phyloP scores from a whole-genome alignment of 2,888 invertebrate genomes.

The Callinectes sapidus region DNA sequence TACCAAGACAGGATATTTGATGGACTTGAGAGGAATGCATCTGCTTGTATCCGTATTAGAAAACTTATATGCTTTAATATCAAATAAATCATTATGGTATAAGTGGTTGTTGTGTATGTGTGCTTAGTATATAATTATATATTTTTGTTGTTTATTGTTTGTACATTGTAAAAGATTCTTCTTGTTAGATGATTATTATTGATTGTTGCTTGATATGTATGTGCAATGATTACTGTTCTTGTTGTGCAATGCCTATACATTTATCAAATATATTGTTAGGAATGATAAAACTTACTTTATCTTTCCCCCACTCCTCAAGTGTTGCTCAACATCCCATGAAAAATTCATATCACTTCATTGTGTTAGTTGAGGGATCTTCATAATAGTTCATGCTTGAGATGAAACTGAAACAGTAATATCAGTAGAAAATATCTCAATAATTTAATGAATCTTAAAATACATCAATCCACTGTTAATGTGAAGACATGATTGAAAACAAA shows the following conservation, averaged over 20 bases:
- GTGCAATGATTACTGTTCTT: not conserved
- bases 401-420: constrained; percentile 20
- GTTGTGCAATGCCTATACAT: not conserved
- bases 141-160: not conserved
- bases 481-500: not conserved
- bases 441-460: constrained; percentile 34
- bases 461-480: constrained; percentile 27
- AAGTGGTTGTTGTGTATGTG: not conserved
- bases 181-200: not conserved
- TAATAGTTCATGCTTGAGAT: not conserved
- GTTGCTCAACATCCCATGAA: not conserved
- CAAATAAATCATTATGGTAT: too few relatives aligned
- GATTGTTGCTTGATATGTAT: not conserved
- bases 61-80: too few relatives aligned
- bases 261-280: not conserved
- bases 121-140: not conserved
- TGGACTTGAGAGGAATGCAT: too few relatives aligned
- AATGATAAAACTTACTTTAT: not conserved
- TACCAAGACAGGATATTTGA: too few relatives aligned
- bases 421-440: constrained; percentile 37
- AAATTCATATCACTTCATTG: not conserved
- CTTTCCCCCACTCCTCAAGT: not conserved
- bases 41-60: too few relatives aligned
- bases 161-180: not conserved
- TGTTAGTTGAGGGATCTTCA: not conserved